Conservation (phyloP, 2,113 vertebrate genomes). For the Pseudolaguvia tuberculata region DNA sequence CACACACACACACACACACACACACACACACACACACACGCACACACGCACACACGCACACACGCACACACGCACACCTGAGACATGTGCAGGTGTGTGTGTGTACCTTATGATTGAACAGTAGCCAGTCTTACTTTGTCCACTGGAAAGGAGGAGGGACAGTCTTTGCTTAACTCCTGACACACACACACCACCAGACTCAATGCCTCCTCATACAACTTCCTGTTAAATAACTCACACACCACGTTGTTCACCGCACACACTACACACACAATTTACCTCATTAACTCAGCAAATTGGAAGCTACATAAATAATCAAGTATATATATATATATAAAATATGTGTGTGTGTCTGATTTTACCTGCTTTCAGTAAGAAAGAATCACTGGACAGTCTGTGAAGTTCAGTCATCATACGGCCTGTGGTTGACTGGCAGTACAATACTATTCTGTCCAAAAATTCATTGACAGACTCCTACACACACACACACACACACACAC, state of each 20-base stretch:
- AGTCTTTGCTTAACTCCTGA: constrained; percentile 59
- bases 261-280: constrained; percentile 63
- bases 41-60: no score
- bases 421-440: constrained; percentile 62
- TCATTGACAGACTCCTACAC: constrained; percentile 57
- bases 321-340: no score
- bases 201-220: constrained; percentile 71
- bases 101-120: no score
- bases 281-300: no score
- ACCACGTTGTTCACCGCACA: constrained; percentile 73
- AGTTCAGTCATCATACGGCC: constrained; percentile 71
- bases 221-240: constrained; percentile 76
- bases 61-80: no score
- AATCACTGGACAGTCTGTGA: constrained; percentile 64
- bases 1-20: no score
- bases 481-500: constrained; percentile 18
- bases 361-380: constrained; percentile 75
- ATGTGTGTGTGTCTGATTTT: constrained; percentile 11
- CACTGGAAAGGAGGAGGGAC: constrained; percentile 56
- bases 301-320: no score
- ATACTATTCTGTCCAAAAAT: constrained; percentile 60
- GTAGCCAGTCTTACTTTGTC: constrained; percentile 68
- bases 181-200: constrained; percentile 72
- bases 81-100: neutral
- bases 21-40: no score